A percentile compares a stretch with the other conserved stretches of the same genome.
Evolutionary conservation across 2,113 vertebrate genomes (phyloP).

Genomic region (Verasper variegatus): DNA sequence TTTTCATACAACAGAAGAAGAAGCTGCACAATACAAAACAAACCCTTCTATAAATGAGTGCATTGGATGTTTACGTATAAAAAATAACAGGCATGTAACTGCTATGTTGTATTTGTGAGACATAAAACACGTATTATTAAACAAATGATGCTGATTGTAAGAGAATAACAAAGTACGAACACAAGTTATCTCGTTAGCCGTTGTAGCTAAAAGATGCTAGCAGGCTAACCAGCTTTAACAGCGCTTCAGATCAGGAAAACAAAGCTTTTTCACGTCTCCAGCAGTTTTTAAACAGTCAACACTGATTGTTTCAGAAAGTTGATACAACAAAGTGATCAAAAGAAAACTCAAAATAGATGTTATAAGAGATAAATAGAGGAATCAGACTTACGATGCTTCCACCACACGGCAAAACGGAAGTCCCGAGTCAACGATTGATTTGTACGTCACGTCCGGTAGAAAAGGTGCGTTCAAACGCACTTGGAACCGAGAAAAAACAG

Average conservation of each 20-base stretch:
- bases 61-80: too few species aligned
- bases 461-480: slow-evolving; percentile 20
- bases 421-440: too few species aligned
- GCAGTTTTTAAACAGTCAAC: accelerated
- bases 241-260: background rate
- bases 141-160: background rate
- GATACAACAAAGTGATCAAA: background rate
- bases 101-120: background rate
- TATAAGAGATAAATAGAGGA: background rate
- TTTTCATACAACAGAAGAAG: too few species aligned
- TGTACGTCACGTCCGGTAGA: slow-evolving; percentile 49
- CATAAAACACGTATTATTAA: background rate
- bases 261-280: accelerated
- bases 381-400: slow-evolving; percentile 54
- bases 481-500: background rate
- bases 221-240: slow-evolving; percentile 15
- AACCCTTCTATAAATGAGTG: too few species aligned
- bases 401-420: slow-evolving; percentile 38
- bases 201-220: slow-evolving; percentile 25
- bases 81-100: too few species aligned
- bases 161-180: background rate
- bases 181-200: slow-evolving; percentile 26
- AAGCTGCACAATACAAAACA: too few species aligned
- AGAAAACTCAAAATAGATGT: accelerated
- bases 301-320: accelerated